Conservation (phyloP, 2,113 vertebrate species). For the Seriola dumerili region DNA sequence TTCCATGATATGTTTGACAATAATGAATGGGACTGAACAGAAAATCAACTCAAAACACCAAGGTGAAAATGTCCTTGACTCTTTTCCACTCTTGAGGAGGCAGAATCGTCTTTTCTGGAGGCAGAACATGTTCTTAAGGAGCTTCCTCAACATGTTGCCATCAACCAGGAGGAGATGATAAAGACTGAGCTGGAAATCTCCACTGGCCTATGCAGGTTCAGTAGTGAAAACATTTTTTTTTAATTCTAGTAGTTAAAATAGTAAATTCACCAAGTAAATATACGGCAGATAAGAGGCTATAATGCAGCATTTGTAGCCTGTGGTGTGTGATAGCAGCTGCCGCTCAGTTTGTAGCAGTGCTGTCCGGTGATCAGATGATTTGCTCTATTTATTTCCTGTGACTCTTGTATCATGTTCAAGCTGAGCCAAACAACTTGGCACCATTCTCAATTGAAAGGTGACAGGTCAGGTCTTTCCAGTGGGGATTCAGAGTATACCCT, state of each 20-base stretch:
- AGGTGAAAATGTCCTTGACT: slow-evolving; percentile 67
- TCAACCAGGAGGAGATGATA: slow-evolving; percentile 64
- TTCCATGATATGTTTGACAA: neutral
- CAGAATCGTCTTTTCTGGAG: slow-evolving; percentile 65
- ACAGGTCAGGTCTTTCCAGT: neutral
- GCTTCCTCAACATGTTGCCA: slow-evolving; percentile 54
- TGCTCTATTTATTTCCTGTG: slow-evolving; percentile 71
- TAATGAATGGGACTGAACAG: neutral
- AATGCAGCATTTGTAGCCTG: neutral
- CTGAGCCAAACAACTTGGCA: slow-evolving; percentile 17
- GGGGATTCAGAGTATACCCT: neutral
- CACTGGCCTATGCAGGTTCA: slow-evolving; percentile 73
- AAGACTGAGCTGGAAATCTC: slow-evolving; percentile 69
- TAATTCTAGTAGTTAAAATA: neutral
- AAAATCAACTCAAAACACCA: neutral
- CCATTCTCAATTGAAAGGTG: neutral
- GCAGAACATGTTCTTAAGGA: slow-evolving; percentile 64
- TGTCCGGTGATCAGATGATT: slow-evolving; percentile 49
- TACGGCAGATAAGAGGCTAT: neutral
- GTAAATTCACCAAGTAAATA: neutral
- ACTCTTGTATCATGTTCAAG: slow-evolving; percentile 44
- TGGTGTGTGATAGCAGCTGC: neutral
- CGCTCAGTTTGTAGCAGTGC: neutral
- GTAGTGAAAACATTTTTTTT: neutral
- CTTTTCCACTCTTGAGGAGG: slow-evolving; percentile 60